Evolutionary conservation across 2,113 vertebrate genomes (phyloP), one percentile per base, ranked within the genome.

Genomic region (Ctenodactylus gundi): DNA sequence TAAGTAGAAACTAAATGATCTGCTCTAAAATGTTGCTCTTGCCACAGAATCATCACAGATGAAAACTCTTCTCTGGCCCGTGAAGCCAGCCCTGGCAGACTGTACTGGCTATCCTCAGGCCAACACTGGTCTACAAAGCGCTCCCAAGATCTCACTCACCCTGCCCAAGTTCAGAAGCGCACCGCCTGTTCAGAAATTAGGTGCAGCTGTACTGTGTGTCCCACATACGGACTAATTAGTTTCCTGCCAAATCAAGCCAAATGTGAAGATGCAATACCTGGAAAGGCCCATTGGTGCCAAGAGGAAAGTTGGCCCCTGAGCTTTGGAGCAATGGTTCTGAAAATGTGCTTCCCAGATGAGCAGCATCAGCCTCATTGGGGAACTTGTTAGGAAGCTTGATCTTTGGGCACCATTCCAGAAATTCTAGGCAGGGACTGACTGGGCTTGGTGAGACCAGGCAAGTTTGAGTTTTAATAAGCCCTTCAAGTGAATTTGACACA

Each of bases 21-120:
- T 84, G 13, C 14, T 81, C 49, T 64, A 78, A 73, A 86, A 70
- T 0, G 1, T 36, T 18, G 0, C 3, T 55, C 27, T 72, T 68
- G 55, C 90, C 21, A 27, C 49, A 58, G 46, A 89, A 44, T 65
- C 64, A 80, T 95, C 81, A 94, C 58, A 92, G 76, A 95, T 72
- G 72, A 87, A 53, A 65, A n/a, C 17, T 7, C 15, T 76, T 49
- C 77, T 88, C 29, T 51, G 41, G 81, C n/a, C 77, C 60, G 29
- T 39, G 36, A 62, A 85, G 49, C 7, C 2, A 7, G 55, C 55
- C 31, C 34, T 5, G 12, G 18, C 20, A 67, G 70, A 76, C 41
- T n/a, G 12, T 0, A 6, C 31, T 46, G 64, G 27, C 23, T 58
- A 6, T 84, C 23, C 23, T 44, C 11, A 58, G 70, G 88, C 77